Evolutionary conservation across 2,888 invertebrate genomes (phyloP), one percentile per base, ranked within the genome.

Genomic region (Zaprionus obscuricornis): DNA sequence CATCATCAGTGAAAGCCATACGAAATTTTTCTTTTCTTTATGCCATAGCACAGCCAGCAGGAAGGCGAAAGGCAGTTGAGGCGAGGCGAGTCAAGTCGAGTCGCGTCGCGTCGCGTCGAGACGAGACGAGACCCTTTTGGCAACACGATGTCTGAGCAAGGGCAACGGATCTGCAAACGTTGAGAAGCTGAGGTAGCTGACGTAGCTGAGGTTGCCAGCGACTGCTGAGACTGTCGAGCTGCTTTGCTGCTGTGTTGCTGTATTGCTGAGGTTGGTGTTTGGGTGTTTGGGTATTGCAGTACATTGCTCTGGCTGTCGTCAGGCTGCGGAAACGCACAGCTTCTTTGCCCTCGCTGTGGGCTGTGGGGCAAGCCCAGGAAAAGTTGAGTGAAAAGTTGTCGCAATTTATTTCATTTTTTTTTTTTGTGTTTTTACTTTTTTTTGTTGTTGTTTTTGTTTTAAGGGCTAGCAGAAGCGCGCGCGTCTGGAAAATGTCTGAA

Each of bases 401-500:
- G 83, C 73, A 65, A 59, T 70, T 66, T 59, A 26, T 18, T 14
- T 36, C 2, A 5, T 36, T 18, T 45, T n/a, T 73, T 69, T 66
- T 57, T 55, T 49, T 56, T 52, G 51, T 33, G 39, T 51, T 43
- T 62, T 73, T 42, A 56, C 22, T 54, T 62, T 34, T 51, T 55
- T 40, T 13, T 36, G 24, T 27, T 45, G 16, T 24, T 58, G 24
- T 17, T 33, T 6, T 20, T 45, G 2, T 70, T 69, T 67, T 70
- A 66, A 72, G 68, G 73, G 75, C 70, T 78, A 73, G 77, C 72
- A 69, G 64, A 74, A 62, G 72, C 65, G 60, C 84, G 72, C 70
- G 72, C 73, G 85, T 85, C 85, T 85, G 85, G 77, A 75, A 83
- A 77, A 77, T 85, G 85, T 85, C 85, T 85, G 87, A 74, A 87